Conservation (phyloP, 23 tunicate species). For the Styela plicata region DNA sequence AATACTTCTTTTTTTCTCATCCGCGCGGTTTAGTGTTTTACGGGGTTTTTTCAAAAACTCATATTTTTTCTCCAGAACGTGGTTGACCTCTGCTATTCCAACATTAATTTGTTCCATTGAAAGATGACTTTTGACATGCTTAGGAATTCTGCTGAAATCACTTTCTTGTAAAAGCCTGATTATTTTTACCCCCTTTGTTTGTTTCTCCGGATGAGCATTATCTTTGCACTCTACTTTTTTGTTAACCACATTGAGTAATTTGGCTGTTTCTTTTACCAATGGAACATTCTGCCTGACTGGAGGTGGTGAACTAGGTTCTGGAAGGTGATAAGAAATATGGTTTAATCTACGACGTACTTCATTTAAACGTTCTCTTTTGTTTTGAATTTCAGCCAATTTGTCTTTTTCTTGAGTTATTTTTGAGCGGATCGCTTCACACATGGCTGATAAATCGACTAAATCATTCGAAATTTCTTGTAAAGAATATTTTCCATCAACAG, state of each 20-base stretch:
- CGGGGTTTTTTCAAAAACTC: conserved; percentile 54
- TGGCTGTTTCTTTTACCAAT: neutral
- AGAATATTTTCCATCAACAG: neutral
- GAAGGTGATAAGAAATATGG: neutral
- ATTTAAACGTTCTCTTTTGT: neutral
- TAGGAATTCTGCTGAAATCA: neutral
- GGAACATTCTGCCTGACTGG: neutral
- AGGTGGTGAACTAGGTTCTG: neutral
- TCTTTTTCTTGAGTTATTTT: neutral
- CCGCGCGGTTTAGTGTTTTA: conserved; percentile 44
- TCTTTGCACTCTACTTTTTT: neutral
- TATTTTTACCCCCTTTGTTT: neutral
- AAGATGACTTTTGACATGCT: conserved; percentile 60
- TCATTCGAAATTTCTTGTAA: neutral
- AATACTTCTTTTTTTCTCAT: conserved; percentile 47
- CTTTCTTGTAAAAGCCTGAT: neutral
- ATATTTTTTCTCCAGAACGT: conserved; percentile 54
- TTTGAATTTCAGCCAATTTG: neutral
- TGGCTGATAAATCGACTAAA: neutral
- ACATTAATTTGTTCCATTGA: conserved; percentile 45
- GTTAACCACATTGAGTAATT: neutral
- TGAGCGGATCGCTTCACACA: neutral
- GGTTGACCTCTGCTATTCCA: conserved; percentile 60
- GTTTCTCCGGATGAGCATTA: neutral
- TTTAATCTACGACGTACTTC: neutral